Base-by-base conservation (phyloP, 2,888 invertebrate genomes). In the Lochmaea capreae region DNA sequence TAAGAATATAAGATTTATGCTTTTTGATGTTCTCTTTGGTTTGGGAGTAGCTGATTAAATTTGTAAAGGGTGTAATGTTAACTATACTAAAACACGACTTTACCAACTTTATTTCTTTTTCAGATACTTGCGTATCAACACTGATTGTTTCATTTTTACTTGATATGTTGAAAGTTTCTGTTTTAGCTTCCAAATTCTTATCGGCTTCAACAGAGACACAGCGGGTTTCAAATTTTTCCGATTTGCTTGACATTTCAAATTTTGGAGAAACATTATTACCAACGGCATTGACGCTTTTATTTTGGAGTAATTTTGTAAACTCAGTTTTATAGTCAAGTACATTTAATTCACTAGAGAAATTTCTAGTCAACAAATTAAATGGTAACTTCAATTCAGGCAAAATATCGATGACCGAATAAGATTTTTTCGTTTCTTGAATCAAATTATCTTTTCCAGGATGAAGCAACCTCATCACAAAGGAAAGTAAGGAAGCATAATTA, bases 21-120 rank as follows among this genome's bases (percentile, higher is more conserved):
- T 6, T 49, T 33, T 18, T 39, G n/a, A 54, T n/a, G 9, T 42
- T 66, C 26, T 62, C 42, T n/a, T 76, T 74, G 42, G 73, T 76
- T 67, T 76, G 71, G 3, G 76, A 72, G 16, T 78, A 78, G 8
- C 75, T 77, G 6, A 77, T 49, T 14, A 76, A 65, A 58, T 75
- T 77, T 58, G 72, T 66, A 2, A 62, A 71, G 0, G 76, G 75
- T 18, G 74, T 43, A 26, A 73, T 75, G 22, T 70, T 73, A 6
- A 72, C 70, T n/a, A 54, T 49, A 26, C 63, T 11, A 14, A 73
- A 72, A 22, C 33, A 65, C n/a, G 70, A 70, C 33, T 66, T 68
- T 14, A 54, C 73, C 33, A 75, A 42, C 18, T 69, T 65, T 1
- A 22, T n/a, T 49, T 43, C 18, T 46, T 69, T 71, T 5, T 46